These are phyloP conservation scores for Brachypalpus laphriformis DNA, from an alignment of 2,888 invertebrate genomes.

Conservation along the genomic window DNA sequence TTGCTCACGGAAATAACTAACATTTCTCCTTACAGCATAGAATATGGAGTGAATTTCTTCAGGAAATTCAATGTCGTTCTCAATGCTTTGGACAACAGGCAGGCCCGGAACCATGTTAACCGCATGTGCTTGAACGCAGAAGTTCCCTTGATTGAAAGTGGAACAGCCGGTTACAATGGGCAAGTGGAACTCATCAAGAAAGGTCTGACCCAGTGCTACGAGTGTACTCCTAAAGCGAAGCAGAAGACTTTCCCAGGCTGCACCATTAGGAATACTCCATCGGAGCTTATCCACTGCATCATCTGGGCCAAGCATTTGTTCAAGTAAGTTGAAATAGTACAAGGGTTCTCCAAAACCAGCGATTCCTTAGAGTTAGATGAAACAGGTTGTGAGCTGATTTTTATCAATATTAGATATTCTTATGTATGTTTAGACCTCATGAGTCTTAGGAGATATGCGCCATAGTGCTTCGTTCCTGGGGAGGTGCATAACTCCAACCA, in stretches of 20 bases:
- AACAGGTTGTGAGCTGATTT: no score
- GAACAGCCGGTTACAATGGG: slow-evolving; percentile 98
- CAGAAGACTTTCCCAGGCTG: slow-evolving; percentile 98
- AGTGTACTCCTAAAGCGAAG: slow-evolving; percentile 95
- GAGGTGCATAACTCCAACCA: no score
- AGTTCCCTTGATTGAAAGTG: slow-evolving; percentile 97
- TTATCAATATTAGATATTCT: no score
- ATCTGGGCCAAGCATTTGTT: slow-evolving; percentile 99
- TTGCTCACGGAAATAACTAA: not conserved
- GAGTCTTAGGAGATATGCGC: no score
- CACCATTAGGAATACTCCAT: slow-evolving; percentile 99
- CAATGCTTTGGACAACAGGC: slow-evolving; percentile 98
- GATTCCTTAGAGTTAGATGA: no score
- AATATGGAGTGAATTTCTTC: slow-evolving; percentile 95
- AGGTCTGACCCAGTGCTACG: slow-evolving; percentile 96
- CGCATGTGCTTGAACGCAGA: slow-evolving; percentile 98
- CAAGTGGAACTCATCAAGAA: slow-evolving; percentile 96
- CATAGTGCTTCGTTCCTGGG: no score
- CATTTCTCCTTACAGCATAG: slow-evolving; percentile 86
- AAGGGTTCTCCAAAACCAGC: no score
- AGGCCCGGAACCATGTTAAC: slow-evolving; percentile 99
- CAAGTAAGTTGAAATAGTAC: slow-evolving; percentile 86
- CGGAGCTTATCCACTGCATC: slow-evolving; percentile 99
- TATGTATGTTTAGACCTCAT: no score
- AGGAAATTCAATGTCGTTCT: slow-evolving; percentile 95